Evolutionary conservation across 2,888 invertebrate species (phyloP).

Genomic region (Ceraclea dissimilis): DNA sequence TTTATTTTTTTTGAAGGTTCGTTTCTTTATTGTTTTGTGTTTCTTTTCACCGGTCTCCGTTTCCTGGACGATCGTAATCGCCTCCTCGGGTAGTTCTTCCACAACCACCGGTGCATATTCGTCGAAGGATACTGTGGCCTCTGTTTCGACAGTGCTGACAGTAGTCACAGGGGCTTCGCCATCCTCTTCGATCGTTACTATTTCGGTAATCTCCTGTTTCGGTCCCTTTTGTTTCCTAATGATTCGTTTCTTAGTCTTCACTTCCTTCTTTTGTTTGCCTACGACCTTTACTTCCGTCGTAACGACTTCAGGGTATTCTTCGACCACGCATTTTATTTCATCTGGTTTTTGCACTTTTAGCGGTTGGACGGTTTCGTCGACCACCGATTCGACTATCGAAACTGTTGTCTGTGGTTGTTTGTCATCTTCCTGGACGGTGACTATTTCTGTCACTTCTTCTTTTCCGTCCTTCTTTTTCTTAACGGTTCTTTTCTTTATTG

Average conservation of each 20-base stretch:
- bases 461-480: constrained; percentile 29
- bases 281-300: constrained; percentile 29
- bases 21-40: constrained; percentile 34
- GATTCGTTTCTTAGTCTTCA: constrained; percentile 28
- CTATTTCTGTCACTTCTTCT: constrained; percentile 32
- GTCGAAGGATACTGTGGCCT: neutral
- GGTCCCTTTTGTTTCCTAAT: constrained; percentile 30
- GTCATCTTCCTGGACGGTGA: constrained; percentile 38
- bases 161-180: constrained; percentile 24
- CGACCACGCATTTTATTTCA: constrained; percentile 19
- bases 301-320: constrained; percentile 30
- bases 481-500: constrained; percentile 34
- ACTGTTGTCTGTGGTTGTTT: constrained; percentile 34
- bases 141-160: constrained; percentile 26
- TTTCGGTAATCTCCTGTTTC: constrained; percentile 32
- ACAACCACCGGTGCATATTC: neutral
- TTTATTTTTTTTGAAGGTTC: constrained; percentile 31
- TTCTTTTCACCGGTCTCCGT: constrained; percentile 10
- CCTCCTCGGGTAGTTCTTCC: neutral
- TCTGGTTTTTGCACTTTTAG: constrained; percentile 24
- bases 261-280: constrained; percentile 33
- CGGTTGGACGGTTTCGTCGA: constrained; percentile 26
- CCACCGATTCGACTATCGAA: constrained; percentile 5
- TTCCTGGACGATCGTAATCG: neutral
- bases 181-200: constrained; percentile 29